These are phyloP conservation scores for Gymnobelideus leadbeateri DNA, from an alignment of 2,113 vertebrate species.

Conservation along the genomic window DNA sequence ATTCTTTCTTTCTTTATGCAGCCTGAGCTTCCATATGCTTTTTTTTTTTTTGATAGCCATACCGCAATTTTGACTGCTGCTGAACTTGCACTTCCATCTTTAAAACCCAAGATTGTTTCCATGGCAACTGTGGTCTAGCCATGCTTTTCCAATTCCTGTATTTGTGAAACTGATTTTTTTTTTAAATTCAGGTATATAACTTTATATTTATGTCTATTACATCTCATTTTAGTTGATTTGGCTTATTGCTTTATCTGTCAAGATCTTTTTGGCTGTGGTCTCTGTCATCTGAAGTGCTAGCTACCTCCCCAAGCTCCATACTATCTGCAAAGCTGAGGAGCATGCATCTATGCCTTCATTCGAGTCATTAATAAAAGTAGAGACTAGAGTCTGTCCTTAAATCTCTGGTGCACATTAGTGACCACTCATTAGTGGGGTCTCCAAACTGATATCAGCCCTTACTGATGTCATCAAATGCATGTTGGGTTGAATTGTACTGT, in stretches of 20 bases:
- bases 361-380: neutral
- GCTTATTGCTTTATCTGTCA: neutral
- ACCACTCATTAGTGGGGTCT: neutral
- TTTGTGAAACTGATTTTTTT: neutral
- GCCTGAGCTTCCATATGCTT: neutral
- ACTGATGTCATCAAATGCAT: neutral
- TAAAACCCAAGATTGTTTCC: constrained; percentile 4
- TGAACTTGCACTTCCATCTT: neutral
- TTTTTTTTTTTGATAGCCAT: neutral
- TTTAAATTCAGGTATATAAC: neutral
- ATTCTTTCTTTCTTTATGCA: neutral
- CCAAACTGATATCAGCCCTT: neutral
- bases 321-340: neutral
- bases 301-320: neutral
- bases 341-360: neutral
- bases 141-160: neutral
- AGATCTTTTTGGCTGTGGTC: neutral
- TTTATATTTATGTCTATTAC: neutral
- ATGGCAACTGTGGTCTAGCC: neutral
- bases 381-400: neutral
- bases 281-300: neutral
- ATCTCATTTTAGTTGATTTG: neutral
- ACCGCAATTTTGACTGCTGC: neutral
- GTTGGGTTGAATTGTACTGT: neutral
- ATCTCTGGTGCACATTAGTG: neutral